Percentiles rank a stretch among this genome's conserved stretches.
phyloP scores from a whole-genome alignment of 2,113 vertebrate genomes.

The Thamnaconus septentrionalis region DNA sequence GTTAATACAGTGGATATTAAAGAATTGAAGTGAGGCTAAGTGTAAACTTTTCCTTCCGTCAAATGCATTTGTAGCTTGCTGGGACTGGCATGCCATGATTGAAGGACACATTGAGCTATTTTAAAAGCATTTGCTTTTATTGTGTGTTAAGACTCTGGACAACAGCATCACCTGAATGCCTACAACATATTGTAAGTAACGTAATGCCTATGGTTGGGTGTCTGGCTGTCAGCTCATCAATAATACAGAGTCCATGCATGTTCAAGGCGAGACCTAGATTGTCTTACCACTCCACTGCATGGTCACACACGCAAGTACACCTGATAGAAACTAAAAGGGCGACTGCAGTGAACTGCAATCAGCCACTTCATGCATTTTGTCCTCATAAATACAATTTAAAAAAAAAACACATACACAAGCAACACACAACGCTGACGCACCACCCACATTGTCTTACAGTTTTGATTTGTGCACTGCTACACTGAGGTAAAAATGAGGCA shows the following conservation, averaged over 20 bases:
- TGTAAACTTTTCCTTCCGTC: no score
- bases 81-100: no score
- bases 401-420: constrained; percentile 2
- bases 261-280: constrained; percentile 46
- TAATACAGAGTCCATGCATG: constrained; percentile 63
- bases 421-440: constrained; percentile 18
- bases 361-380: constrained; percentile 4
- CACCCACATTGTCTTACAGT: constrained; percentile 16
- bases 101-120: not conserved
- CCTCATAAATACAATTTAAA: not conserved
- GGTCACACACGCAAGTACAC: constrained; percentile 40
- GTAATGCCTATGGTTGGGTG: constrained; percentile 49
- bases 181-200: constrained; percentile 41
- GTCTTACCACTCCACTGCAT: constrained; percentile 50
- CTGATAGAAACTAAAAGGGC: constrained; percentile 41
- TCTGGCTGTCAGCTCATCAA: constrained; percentile 56
- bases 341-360: constrained; percentile 21
- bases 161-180: constrained; percentile 22
- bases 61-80: no score
- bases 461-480: constrained; percentile 5
- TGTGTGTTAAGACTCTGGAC: constrained; percentile 2
- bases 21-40: no score
- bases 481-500: constrained; percentile 8
- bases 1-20: no score
- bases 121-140: constrained; percentile 1